phyloP scores from a whole-genome alignment of 2,113 vertebrate species.

The Lagenorhynchus albirostris region DNA sequence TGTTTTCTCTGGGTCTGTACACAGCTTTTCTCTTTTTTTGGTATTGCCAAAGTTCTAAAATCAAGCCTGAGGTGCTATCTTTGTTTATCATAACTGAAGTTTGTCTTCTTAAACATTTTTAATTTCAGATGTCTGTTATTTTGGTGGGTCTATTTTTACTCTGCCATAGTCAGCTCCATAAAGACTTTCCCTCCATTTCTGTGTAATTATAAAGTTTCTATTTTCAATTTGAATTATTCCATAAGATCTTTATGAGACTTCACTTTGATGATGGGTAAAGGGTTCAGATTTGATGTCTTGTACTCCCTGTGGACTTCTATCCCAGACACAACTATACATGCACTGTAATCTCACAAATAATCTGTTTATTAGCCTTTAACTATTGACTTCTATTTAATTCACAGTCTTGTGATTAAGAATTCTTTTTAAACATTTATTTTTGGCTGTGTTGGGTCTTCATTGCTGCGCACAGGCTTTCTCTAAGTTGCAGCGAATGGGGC shows the following conservation, averaged over 20 bases:
- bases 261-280: not conserved
- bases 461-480: too few species aligned
- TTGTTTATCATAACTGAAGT: not conserved
- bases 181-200: conserved; percentile 9
- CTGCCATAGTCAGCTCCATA: not conserved
- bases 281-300: not conserved
- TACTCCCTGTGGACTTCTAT: not conserved
- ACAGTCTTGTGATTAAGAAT: not conserved
- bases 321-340: not conserved
- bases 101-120: not conserved
- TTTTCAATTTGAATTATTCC: not conserved
- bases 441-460: too few species aligned
- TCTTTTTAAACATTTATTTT: too few species aligned
- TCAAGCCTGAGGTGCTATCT: not conserved
- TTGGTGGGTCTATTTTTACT: not conserved
- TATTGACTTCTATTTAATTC: conserved; percentile 13
- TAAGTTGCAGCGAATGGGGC: too few species aligned
- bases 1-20: not conserved
- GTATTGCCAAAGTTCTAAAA: not conserved
- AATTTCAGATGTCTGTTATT: not conserved
- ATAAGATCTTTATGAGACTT: conserved; percentile 4
- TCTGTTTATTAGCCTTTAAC: conserved; percentile 18
- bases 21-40: not conserved
- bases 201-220: not conserved
- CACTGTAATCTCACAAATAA: not conserved